Evolutionary conservation across 2,888 invertebrate species (phyloP).

Genomic region (Eupithecia subfuscata): DNA sequence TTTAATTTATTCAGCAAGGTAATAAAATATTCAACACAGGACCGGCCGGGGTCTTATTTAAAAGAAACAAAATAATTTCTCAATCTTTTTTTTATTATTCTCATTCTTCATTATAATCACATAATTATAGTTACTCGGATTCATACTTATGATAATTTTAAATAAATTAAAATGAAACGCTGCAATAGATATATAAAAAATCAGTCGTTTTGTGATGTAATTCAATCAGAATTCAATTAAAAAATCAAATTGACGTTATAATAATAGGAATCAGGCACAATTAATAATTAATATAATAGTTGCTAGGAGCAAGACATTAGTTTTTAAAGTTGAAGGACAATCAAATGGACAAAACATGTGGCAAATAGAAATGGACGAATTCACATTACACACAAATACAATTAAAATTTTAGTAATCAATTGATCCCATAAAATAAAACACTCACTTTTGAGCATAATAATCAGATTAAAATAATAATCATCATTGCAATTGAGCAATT

Average conservation of each 20-base stretch:
- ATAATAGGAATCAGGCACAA: slow-evolving; percentile 84
- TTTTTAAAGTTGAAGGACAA: slow-evolving; percentile 55
- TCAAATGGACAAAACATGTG: slow-evolving; percentile 53
- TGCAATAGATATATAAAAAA: slow-evolving; percentile 79
- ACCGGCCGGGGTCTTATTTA: neutral
- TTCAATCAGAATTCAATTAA: slow-evolving; percentile 78
- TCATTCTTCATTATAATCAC: slow-evolving; percentile 82
- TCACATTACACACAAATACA: slow-evolving; percentile 64
- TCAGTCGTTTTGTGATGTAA: slow-evolving; percentile 82
- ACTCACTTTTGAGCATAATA: slow-evolving; percentile 78
- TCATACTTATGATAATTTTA: slow-evolving; percentile 82
- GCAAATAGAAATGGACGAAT: slow-evolving; percentile 64
- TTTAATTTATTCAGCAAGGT: slow-evolving; percentile 22
- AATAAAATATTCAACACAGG: slow-evolving; percentile 17
- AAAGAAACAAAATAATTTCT: slow-evolving; percentile 56
- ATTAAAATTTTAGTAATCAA: slow-evolving; percentile 59
- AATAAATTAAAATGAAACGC: slow-evolving; percentile 80
- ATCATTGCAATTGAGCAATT: slow-evolving; percentile 78
- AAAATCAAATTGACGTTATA: slow-evolving; percentile 78
- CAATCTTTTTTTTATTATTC: slow-evolving; percentile 78
- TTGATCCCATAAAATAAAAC: slow-evolving; percentile 73
- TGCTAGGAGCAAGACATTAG: slow-evolving; percentile 63
- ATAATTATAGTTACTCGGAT: slow-evolving; percentile 82
- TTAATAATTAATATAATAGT: slow-evolving; percentile 63
- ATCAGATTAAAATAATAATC: slow-evolving; percentile 66